Base-by-base conservation (phyloP, 1,140 invertebrate species). In the Nomia melanderi region DNA sequence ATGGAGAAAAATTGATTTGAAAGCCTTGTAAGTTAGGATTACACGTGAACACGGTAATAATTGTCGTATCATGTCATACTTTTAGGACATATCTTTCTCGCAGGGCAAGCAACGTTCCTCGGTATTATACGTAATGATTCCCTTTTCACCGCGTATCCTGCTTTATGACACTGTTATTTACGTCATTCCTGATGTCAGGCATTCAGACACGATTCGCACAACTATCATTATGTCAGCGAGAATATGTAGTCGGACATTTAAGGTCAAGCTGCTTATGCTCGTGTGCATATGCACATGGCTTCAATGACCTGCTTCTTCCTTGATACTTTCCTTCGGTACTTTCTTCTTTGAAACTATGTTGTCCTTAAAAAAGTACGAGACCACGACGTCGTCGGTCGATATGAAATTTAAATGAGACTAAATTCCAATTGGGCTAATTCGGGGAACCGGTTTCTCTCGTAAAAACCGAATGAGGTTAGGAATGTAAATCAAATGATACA, bases 211-310 rank as follows among this genome's bases (percentile, higher is more conserved):
- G 17, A 23, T 44, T 31, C 23, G 27, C 17, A 29, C 36, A 20
- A 14, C 27, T n/a, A 0, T 29, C 50, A 41, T 75, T 72, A 56
- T 73, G 33, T 78, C 70, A 73, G 50, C 44, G 23, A 27, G 50
- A 29, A 47, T 64, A 64, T 59, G 41, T 66, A 27, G 57, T 20
- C 41, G 25, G 60, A 65, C 53, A 65, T 71, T 59, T 76, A 77
- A 84, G 83, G 83, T 78, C 81, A 75, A 83, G 69, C 62, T 12
- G 57, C 82, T 81, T 81, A 62, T 67, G 63, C 27, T 44, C 47
- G 33, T 50, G 64, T 27, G 59, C 60, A 60, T 59, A 63, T 53
- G 33, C 20, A 39, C 66, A 77, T 59, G 79, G 72, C 79, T 84
- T 79, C 78, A 7, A 62, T 74, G 79, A 69, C 83, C 82, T 44